Base-by-base conservation (phyloP, 2,113 vertebrate genomes). In the Crotophaga sulcirostris region DNA sequence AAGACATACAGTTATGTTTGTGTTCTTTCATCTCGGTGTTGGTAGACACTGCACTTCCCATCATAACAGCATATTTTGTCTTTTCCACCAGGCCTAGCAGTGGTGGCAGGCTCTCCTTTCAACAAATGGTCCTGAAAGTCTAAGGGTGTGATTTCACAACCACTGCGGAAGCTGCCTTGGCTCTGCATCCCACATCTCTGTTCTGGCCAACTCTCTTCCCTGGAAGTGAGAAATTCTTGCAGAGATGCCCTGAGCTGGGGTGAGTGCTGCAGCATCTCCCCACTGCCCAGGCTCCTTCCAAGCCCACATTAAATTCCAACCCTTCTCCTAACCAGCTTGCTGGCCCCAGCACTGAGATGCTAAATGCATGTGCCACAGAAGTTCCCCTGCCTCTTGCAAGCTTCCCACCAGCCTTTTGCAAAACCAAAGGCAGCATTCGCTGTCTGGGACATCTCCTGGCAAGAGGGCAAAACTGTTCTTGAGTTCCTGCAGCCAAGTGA, bases 311-410 rank as follows among this genome's bases (percentile, higher is more conserved):
- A n/a, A n/a, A n/a, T n/a, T n/a, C 55, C 79, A 78, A 47, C 20
- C 5, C 34, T 17, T 38, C 45, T 62, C 51, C 54, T 9, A 13
- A 0, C 3, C 45, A 49, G 10, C 21, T 20, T 31, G 5, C 13
- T 29, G 26, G 12, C 20, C 42, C 18, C 68, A 93, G 31, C 24
- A n/a, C 31, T 5, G 29, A 51, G 44, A 72, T 91, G 77, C 59
- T 29, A 1, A 4, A 4, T 0, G 5, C 3, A 0, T 2, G 40
- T 54, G 45, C 31, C 55, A 87, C 72, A 34, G 11, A 25, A 73
- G 23, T 11, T 73, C n/a, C 24, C 52, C 78, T 17, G 21, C 15
- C 52, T 51, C 44, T 25, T n/a, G 47, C 21, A 49, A 45, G 44
- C 24, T 51, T 47, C 70, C 24, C 33, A 86, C 26, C 1, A 0